A percentile compares a stretch with the other conserved stretches of the same genome.
phyloP scores from a whole-genome alignment of 2,113 vertebrate genomes.

The Hippocampus abdominalis region DNA sequence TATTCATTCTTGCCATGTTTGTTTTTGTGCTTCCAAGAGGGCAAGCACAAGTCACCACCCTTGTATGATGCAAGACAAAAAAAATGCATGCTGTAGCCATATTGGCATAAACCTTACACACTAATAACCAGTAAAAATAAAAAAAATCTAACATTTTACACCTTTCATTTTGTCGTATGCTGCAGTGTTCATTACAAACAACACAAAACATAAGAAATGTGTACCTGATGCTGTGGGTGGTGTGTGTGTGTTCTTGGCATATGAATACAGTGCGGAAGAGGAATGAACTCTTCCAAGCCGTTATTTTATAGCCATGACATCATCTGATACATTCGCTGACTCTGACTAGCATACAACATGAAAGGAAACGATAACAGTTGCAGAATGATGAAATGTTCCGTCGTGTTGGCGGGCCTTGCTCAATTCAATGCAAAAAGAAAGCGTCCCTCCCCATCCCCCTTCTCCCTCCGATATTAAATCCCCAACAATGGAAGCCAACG shows the following conservation, averaged over 20 bases:
- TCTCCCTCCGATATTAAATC: background rate
- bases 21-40: background rate
- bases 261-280: background rate
- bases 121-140: background rate
- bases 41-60: background rate
- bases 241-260: background rate
- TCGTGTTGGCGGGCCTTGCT: background rate
- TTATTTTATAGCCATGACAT: background rate
- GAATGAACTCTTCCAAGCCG: background rate
- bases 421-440: background rate
- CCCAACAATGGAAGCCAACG: background rate
- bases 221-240: background rate
- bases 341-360: background rate
- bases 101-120: background rate
- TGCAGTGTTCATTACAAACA: no score
- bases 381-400: no score
- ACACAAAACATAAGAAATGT: background rate
- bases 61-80: background rate
- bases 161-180: no score
- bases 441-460: no score
- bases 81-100: background rate
- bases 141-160: background rate
- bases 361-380: background rate
- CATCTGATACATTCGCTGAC: background rate
- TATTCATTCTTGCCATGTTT: background rate